phyloP scores from a whole-genome alignment of 2,888 invertebrate species.

The Heliconius erato region DNA sequence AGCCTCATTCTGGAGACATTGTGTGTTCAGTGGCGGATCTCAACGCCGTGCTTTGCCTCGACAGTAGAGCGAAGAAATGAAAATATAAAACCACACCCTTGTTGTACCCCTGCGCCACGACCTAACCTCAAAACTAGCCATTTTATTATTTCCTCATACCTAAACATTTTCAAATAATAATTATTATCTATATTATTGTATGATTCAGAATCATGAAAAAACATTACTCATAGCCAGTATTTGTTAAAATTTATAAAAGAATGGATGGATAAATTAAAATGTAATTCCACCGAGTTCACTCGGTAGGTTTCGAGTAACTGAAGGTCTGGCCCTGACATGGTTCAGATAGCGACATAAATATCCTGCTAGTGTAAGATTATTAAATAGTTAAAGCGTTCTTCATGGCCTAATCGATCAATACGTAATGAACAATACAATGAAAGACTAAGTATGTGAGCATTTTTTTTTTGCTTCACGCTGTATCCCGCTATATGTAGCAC shows the following conservation, averaged over 20 bases:
- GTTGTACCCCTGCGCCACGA: no score
- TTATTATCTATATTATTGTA: not conserved
- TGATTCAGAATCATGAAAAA: not conserved
- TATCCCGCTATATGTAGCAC: no score
- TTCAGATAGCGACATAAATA: conserved; percentile 63
- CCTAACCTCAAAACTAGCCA: not conserved
- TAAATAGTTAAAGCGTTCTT: conserved; percentile 20
- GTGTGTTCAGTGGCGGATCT: no score
- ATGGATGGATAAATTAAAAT: no score
- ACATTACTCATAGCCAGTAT: not conserved
- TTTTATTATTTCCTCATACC: conserved; percentile 5
- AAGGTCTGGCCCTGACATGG: conserved; percentile 76
- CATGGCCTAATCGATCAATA: conserved; percentile 27
- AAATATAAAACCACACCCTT: no score
- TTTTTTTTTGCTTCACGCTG: not conserved
- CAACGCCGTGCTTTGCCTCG: no score
- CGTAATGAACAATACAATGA: conserved; percentile 3
- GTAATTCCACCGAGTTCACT: conserved; percentile 4
- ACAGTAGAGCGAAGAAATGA: no score
- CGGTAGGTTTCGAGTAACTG: conserved; percentile 60
- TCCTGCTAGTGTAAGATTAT: conserved; percentile 27
- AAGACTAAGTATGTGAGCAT: not conserved
- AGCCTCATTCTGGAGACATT: no score
- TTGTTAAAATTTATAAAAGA: not conserved
- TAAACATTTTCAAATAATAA: not conserved